A percentile compares a stretch with the other conserved stretches of the same genome.
Conservation (phyloP, 2,113 vertebrate species). For the Hydropotes inermis region DNA sequence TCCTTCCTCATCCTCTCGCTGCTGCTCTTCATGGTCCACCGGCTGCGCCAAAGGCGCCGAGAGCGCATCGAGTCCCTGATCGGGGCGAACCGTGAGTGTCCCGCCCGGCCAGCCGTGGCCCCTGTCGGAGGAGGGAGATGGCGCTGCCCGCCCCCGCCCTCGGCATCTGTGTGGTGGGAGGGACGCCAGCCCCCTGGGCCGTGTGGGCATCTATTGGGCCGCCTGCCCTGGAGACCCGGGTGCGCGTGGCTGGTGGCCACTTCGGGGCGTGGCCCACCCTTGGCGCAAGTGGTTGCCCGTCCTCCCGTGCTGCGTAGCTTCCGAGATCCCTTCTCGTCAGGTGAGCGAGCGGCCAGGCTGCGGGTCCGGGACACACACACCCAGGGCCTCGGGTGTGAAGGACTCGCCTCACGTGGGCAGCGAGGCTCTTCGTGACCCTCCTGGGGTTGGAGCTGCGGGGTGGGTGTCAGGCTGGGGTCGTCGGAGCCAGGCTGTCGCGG, state of each 20-base stretch:
- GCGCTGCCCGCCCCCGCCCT: not conserved
- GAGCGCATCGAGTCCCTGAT: conserved; percentile 98
- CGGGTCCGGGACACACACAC: not conserved
- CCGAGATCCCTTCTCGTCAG: too few species aligned
- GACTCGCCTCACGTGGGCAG: not conserved
- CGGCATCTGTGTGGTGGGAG: not conserved
- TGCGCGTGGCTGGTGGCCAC: fast-evolving
- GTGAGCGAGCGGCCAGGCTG: not conserved
- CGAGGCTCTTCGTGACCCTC: not conserved
- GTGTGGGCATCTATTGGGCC: not conserved
- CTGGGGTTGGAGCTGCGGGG: not conserved
- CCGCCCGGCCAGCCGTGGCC: fast-evolving
- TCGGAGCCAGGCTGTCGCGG: too few species aligned
- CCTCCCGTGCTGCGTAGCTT: not conserved
- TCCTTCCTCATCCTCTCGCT: conserved; percentile 99
- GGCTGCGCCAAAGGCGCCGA: conserved; percentile 93
- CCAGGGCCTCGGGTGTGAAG: not conserved
- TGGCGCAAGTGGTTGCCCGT: not conserved
- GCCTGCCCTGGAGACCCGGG: not conserved
- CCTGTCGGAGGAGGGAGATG: not conserved
- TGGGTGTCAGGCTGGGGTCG: too few species aligned
- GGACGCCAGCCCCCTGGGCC: not conserved
- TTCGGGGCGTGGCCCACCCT: not conserved
- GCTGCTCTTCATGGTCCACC: conserved; percentile 98
- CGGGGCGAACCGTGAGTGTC: conserved; percentile 92